Evolutionary conservation across 2,113 vertebrate genomes (phyloP).

Genomic region (Glareola pratincola): DNA sequence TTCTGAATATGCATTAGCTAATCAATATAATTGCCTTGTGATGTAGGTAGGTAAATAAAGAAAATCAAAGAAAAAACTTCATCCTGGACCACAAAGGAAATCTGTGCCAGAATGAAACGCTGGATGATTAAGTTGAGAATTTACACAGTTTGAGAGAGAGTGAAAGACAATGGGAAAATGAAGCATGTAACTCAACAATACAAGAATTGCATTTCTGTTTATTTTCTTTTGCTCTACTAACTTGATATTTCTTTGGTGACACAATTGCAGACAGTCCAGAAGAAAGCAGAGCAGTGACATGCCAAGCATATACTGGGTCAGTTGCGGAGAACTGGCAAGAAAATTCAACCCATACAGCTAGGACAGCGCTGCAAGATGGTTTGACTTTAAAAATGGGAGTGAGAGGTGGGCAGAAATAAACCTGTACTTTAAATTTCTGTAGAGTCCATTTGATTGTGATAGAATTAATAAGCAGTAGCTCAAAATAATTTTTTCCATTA

Average conservation of each 20-base stretch:
- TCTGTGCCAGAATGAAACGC: not conserved
- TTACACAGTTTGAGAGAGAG: not conserved
- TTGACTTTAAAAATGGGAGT: not conserved
- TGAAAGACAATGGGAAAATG: not conserved
- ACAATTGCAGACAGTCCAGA: not conserved
- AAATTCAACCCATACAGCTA: not conserved
- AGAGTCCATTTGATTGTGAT: not conserved
- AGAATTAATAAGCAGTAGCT: not conserved
- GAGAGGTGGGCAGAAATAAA: not conserved
- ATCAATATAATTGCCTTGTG: not conserved
- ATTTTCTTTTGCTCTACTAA: not conserved
- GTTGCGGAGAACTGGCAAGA: not conserved
- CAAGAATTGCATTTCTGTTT: fast-evolving
- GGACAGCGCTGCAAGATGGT: not conserved
- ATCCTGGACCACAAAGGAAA: not conserved
- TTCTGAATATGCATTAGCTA: not conserved
- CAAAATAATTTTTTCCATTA: not conserved
- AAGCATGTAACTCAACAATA: not conserved
- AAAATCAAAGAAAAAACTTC: not conserved
- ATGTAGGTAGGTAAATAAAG: not conserved
- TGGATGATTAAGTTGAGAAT: not conserved
- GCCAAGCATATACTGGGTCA: not conserved
- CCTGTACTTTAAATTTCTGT: not conserved
- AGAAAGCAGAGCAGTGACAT: not conserved
- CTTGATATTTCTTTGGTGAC: not conserved